Evolutionary conservation across 2,113 vertebrate genomes (phyloP).

Genomic region (Lophochroa leadbeateri): DNA sequence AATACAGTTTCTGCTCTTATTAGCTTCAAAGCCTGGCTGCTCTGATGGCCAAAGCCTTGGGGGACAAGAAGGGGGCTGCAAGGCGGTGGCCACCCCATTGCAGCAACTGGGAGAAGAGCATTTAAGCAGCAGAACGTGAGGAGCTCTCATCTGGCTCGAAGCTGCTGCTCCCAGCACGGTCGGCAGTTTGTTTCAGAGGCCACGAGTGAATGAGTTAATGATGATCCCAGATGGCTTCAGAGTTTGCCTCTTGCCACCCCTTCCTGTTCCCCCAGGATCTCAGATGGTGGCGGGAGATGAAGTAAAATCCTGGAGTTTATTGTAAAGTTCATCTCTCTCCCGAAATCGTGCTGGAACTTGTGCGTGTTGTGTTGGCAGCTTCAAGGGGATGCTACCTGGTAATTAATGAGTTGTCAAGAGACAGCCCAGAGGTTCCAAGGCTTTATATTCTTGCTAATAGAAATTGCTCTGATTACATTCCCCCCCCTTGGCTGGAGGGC

Average conservation of each 20-base stretch:
- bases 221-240: conserved; percentile 62
- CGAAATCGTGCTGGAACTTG: conserved; percentile 65
- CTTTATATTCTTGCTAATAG: conserved; percentile 59
- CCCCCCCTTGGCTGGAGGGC: conserved; percentile 36
- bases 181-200: neutral
- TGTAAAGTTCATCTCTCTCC: conserved; percentile 60
- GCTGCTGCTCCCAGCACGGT: conserved; percentile 14
- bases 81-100: neutral
- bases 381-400: conserved; percentile 68
- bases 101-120: neutral
- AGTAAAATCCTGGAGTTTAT: conserved; percentile 59
- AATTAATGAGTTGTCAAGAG: conserved; percentile 73
- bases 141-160: conserved; percentile 19
- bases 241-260: conserved; percentile 40
- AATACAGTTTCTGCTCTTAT: neutral
- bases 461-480: conserved; percentile 63
- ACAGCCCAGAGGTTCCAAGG: conserved; percentile 66
- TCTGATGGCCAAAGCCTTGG: neutral
- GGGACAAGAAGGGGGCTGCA: neutral
- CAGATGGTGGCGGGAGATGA: conserved; percentile 66
- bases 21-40: neutral
- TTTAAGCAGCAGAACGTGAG: neutral
- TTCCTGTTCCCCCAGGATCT: conserved; percentile 53
- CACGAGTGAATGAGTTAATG: conserved; percentile 47
- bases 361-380: conserved; percentile 50